phyloP scores from a whole-genome alignment of 2,797 vertebrate species.

The Sebastes matsubarae region DNA sequence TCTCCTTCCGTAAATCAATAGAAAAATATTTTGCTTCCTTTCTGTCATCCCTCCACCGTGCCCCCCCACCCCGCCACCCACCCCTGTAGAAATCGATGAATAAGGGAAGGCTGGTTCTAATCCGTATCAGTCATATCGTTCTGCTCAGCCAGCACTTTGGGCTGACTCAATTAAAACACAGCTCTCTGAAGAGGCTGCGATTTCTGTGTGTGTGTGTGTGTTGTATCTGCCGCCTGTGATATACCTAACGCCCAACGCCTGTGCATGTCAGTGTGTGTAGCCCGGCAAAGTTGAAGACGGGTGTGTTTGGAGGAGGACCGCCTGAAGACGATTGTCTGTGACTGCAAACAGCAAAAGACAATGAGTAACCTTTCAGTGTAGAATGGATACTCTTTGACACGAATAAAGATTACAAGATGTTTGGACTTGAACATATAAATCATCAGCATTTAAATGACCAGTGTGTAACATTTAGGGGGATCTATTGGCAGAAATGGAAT shows the following conservation, averaged over 20 bases:
- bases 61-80: constrained; percentile 8
- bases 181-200: constrained; percentile 25
- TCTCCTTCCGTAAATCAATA: constrained; percentile 49
- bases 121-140: constrained; percentile 71
- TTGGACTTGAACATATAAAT: background rate
- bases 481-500: too few species aligned
- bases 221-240: constrained; percentile 19
- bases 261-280: background rate
- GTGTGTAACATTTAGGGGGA: too few species aligned
- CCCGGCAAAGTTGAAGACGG: too few species aligned
- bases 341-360: background rate
- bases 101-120: constrained; percentile 64
- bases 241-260: background rate
- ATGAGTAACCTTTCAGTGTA: background rate
- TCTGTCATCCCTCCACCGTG: constrained; percentile 18
- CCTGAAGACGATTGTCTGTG: background rate
- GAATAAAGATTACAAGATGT: background rate
- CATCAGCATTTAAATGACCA: background rate
- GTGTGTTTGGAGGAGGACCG: constrained; percentile 10
- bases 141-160: constrained; percentile 71
- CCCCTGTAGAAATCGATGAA: constrained; percentile 63
- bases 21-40: constrained; percentile 38
- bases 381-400: background rate
- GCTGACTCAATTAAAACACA: constrained; percentile 71
- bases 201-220: constrained; percentile 37